phyloP scores from a whole-genome alignment of 2,888 invertebrate genomes.

The Fabriciana adippe region DNA sequence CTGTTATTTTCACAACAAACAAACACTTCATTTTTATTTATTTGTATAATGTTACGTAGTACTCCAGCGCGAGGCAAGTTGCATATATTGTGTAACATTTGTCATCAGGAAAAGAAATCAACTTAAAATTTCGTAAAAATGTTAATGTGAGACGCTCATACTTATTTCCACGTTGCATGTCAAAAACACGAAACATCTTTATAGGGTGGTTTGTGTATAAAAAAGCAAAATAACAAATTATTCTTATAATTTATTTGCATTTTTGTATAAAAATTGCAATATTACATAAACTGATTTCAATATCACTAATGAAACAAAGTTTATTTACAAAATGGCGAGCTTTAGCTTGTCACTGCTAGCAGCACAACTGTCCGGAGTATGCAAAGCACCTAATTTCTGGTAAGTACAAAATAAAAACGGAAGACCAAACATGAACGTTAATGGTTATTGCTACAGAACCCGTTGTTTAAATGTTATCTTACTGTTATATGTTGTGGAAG shows the following conservation, averaged over 20 bases:
- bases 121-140: too few species aligned
- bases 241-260: slow-evolving; percentile 75
- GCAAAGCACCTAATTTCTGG: slow-evolving; percentile 69
- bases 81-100: too few species aligned
- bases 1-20: too few species aligned
- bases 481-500: slow-evolving; percentile 51
- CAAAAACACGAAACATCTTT: background rate
- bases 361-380: slow-evolving; percentile 51
- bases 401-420: slow-evolving; percentile 75
- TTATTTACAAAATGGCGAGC: slow-evolving; percentile 72
- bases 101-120: too few species aligned
- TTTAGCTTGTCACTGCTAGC: slow-evolving; percentile 57
- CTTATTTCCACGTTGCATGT: too few species aligned
- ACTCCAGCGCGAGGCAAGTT: too few species aligned
- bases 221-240: slow-evolving; percentile 40
- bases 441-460: slow-evolving; percentile 67
- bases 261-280: slow-evolving; percentile 81
- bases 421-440: slow-evolving; percentile 69
- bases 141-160: too few species aligned
- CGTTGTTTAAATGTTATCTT: slow-evolving; percentile 53
- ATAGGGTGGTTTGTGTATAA: slow-evolving; percentile 9
- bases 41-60: too few species aligned
- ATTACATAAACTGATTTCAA: slow-evolving; percentile 72
- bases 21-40: too few species aligned
- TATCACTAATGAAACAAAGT: slow-evolving; percentile 63